Conservation (phyloP, 1,140 invertebrate genomes). For the Drosophila navojoa region DNA sequence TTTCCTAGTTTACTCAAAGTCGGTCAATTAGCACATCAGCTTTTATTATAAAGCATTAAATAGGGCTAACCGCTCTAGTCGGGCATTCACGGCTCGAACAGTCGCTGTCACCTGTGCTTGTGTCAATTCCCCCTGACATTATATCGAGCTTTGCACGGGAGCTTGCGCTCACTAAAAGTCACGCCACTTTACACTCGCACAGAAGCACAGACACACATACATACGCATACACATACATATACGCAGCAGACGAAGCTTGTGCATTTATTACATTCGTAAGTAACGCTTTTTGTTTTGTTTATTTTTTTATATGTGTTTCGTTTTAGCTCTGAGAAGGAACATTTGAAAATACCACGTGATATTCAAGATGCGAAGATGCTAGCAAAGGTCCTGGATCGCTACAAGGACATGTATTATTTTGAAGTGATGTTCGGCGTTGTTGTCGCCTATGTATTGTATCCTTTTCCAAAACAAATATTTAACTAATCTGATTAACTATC, state of each 20-base stretch:
- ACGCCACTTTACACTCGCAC: constrained; percentile 56
- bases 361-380: constrained; percentile 98
- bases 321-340: constrained; percentile 93
- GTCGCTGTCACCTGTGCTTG: constrained; percentile 1
- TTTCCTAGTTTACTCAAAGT: not conserved
- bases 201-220: constrained; percentile 15
- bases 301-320: constrained; percentile 24
- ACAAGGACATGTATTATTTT: constrained; percentile 97
- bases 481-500: constrained; percentile 3
- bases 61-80: not conserved
- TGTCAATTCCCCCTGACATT: constrained; percentile 9
- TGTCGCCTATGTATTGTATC: constrained; percentile 99
- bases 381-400: constrained; percentile 94
- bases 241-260: constrained; percentile 7
- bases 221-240: constrained; percentile 8
- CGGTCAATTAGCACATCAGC: not conserved
- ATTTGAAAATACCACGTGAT: constrained; percentile 96
- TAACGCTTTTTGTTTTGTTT: constrained; percentile 14
- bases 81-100: not conserved
- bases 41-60: not conserved
- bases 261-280: constrained; percentile 26
- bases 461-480: constrained; percentile 86
- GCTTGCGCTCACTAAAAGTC: constrained; percentile 42
- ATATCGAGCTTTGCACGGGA: constrained; percentile 11
- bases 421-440: constrained; percentile 96